phyloP scores from a whole-genome alignment of 2,113 vertebrate species.

The Melanocharis versteri region DNA sequence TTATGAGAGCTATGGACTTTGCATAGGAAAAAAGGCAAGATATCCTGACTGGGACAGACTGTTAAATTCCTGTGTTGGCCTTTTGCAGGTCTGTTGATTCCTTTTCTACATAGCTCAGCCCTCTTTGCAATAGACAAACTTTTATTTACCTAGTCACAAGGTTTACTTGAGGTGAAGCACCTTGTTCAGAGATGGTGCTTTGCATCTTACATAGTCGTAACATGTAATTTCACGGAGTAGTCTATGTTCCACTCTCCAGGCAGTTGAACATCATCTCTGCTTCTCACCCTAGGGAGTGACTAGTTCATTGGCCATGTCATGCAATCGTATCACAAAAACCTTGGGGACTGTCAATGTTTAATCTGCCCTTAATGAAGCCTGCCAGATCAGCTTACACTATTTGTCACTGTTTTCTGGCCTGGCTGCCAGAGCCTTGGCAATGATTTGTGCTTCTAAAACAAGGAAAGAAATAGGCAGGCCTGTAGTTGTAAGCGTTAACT shows the following conservation, averaged over 20 bases:
- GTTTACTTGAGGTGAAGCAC: constrained; percentile 3
- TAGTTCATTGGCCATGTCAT: constrained; percentile 34
- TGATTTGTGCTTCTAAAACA: neutral
- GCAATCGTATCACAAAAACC: constrained; percentile 48
- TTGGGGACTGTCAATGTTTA: constrained; percentile 47
- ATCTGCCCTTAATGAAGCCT: constrained; percentile 49
- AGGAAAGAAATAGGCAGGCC: neutral
- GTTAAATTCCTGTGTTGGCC: neutral
- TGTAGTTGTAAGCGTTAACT: neutral
- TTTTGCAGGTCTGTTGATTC: neutral
- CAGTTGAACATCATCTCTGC: neutral
- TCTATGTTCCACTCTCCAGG: neutral
- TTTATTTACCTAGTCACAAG: neutral
- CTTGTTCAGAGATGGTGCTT: neutral
- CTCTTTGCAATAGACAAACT: neutral
- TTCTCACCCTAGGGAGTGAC: constrained; percentile 9
- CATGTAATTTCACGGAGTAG: neutral
- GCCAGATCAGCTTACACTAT: constrained; percentile 25
- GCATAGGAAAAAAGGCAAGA: neutral
- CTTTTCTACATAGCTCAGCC: neutral
- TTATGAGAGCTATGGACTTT: neutral
- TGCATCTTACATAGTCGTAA: neutral
- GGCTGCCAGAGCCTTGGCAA: constrained; percentile 10
- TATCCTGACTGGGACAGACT: neutral
- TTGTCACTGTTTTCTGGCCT: constrained; percentile 43